A percentile compares a stretch with the other conserved stretches of the same genome.
Conservation (phyloP, 2,113 vertebrate genomes). For the Arvicanthis niloticus region DNA sequence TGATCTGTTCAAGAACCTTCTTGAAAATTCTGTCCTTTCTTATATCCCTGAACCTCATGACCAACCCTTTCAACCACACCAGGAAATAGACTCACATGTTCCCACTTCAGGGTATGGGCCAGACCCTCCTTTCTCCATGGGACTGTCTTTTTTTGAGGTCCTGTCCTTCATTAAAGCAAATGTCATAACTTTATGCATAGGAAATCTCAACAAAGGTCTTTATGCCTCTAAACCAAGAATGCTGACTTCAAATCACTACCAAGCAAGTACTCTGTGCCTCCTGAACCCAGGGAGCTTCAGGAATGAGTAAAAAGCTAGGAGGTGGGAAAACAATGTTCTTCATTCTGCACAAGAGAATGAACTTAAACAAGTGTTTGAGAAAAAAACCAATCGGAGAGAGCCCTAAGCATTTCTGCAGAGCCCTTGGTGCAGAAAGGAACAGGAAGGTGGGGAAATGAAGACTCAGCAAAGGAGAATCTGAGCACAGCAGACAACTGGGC, state of each 20-base stretch:
- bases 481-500: too few species aligned
- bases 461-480: not conserved
- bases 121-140: fast-evolving
- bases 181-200: not conserved
- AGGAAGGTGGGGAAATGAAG: not conserved
- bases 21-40: not conserved
- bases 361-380: not conserved
- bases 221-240: not conserved
- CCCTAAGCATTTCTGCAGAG: not conserved
- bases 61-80: not conserved
- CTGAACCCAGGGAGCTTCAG: too few species aligned
- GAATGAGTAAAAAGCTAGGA: not conserved
- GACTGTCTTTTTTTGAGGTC: not conserved
- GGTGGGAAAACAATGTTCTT: fast-evolving
- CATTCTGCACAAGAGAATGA: not conserved
- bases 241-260: not conserved
- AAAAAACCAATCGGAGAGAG: too few species aligned
- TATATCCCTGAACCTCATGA: too few species aligned
- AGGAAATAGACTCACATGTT: fast-evolving
- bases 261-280: not conserved
- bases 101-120: not conserved
- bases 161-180: not conserved
- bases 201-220: not conserved
- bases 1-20: not conserved
- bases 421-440: too few species aligned